Evolutionary conservation across 2,113 vertebrate species (phyloP), one percentile per base, ranked within the genome.

Genomic region (Climacteris rufus): DNA sequence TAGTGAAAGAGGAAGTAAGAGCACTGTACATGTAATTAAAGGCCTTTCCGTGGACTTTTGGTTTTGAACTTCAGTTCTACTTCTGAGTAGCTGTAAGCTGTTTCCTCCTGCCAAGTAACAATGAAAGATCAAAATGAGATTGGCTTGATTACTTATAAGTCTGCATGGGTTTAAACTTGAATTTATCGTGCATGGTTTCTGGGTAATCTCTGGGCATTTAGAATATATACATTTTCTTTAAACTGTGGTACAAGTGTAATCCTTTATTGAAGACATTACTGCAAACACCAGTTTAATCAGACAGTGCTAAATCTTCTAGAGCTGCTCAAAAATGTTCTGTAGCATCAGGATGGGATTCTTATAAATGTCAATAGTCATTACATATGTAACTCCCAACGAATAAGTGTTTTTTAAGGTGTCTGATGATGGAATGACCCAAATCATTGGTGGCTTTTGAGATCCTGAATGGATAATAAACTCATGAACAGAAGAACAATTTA

Each of bases 1-100:
- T 90, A 83, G 52, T 94, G 95, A 91, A 84, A 94, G 83, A 96
- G 75, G 92, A 83, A 96, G 74, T 72, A 69, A 87, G 60, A 89
- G 83, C 35, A 79, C n/a, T 79, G 10, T 72, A 64, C 4, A 0
- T 76, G 31, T 84, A 94, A 93, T 91, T 90, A 87, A 92, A 83
- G 80, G n/a, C 71, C 71, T 88, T 56, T 95, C 69, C 50, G 30
- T 8, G 11, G 82, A 68, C 77, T 90, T 80, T 59, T 91, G 56
- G 64, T 77, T 97, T 96, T 95, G 52, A 95, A 89, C 72, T 89
- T 94, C 4, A 7, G 33, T 65, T 92, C n/a, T 80, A 12, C 60
- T 63, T 60, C 49, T n/a, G 69, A 45, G 68, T 71, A 77, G 52
- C 53, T 89, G 57, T 53, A 61, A 96, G 45, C 74, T 77, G 50